These are phyloP conservation scores for Zaprionus gabonicus DNA, from an alignment of 1,140 invertebrate genomes.

Conservation along the genomic window DNA sequence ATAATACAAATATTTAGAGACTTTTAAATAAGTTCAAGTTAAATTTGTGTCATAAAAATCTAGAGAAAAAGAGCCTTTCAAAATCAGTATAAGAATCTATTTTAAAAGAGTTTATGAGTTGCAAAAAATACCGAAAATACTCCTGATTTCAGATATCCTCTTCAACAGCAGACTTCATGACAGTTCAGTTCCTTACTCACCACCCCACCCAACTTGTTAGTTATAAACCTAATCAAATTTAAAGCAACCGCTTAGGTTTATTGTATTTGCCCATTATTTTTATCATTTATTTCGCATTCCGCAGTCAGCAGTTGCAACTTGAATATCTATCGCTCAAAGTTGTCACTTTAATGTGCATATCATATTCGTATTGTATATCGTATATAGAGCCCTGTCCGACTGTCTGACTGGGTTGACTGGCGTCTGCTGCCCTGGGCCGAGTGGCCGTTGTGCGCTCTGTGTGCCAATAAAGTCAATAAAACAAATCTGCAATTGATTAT, in stretches of 20 bases:
- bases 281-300: constrained; percentile 10
- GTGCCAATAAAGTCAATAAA: constrained; percentile 69
- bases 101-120: no score
- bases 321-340: constrained; percentile 31
- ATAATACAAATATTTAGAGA: no score
- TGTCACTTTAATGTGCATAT: constrained; percentile 40
- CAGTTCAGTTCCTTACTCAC: no score
- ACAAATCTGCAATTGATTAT: constrained; percentile 79
- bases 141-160: no score
- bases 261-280: neutral
- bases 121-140: no score
- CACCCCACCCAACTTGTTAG: no score
- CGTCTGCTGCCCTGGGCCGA: constrained; percentile 24
- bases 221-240: neutral
- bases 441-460: neutral
- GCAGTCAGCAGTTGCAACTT: constrained; percentile 1
- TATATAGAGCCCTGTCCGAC: constrained; percentile 1
- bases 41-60: no score
- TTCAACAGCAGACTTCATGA: no score
- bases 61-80: no score
- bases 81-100: no score
- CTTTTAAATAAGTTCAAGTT: no score
- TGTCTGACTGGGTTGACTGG: constrained; percentile 19
- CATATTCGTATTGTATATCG: constrained; percentile 1
- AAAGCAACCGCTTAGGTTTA: neutral